Conservation (phyloP, 2,113 vertebrate species). For the Eira barbara region DNA sequence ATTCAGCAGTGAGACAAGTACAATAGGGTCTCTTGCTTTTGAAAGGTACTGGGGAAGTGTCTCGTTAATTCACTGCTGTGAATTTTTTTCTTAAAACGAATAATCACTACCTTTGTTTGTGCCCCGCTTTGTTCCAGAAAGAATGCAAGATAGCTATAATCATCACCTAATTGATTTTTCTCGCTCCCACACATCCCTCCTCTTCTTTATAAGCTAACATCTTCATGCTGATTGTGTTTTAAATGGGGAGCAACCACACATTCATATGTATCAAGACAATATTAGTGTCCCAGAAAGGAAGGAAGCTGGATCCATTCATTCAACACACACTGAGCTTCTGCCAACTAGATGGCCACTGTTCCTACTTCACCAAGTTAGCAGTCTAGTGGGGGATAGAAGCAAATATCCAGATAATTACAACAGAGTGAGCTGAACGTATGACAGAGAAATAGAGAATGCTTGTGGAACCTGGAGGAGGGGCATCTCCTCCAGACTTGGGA, state of each 20-base stretch:
- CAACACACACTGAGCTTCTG: not conserved
- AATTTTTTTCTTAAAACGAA: not conserved
- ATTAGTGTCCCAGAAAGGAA: not conserved
- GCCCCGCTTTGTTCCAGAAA: not conserved
- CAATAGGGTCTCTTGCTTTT: not conserved
- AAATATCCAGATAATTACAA: not conserved
- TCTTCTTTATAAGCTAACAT: not conserved
- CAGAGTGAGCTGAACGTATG: not conserved
- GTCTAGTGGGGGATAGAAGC: not conserved
- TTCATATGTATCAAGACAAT: not conserved
- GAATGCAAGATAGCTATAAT: not conserved
- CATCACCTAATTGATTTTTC: slow-evolving; percentile 7
- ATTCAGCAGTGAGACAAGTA: not conserved
- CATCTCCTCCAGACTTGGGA: not conserved
- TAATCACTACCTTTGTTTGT: not conserved
- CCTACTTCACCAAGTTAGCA: not conserved
- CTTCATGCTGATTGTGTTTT: slow-evolving; percentile 5
- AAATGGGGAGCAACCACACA: not conserved
- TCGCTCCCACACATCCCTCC: not conserved
- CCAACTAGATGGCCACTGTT: not conserved
- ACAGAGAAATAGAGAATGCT: not conserved
- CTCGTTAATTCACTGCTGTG: not conserved
- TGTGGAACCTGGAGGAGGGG: not conserved
- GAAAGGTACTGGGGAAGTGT: not conserved
- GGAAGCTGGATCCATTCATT: not conserved